A percentile compares a stretch with the other conserved stretches of the same genome.
These are phyloP conservation scores for Nyctereutes procyonoides DNA, from an alignment of 2,113 vertebrate species.

Conservation along the genomic window DNA sequence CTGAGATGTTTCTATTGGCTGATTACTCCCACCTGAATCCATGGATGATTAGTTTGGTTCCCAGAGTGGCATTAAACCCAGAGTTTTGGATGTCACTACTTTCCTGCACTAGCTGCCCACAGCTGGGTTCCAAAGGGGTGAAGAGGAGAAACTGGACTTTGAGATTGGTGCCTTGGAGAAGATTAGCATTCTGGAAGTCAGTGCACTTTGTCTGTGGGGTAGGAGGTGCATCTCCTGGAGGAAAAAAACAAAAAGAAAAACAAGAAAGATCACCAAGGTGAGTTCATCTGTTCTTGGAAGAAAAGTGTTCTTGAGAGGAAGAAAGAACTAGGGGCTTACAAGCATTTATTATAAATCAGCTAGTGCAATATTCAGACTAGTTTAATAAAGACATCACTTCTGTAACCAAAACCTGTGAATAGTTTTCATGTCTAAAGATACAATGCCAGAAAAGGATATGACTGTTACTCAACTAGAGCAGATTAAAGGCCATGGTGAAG, in stretches of 20 bases:
- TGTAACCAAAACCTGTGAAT: neutral
- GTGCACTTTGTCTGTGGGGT: slow-evolving; percentile 69
- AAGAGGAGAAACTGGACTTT: slow-evolving; percentile 93
- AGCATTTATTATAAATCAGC: neutral
- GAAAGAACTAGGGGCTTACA: neutral
- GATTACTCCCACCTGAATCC: slow-evolving; percentile 93
- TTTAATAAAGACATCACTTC: slow-evolving; percentile 14
- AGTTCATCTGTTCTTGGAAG: neutral
- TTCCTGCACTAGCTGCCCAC: slow-evolving; percentile 87
- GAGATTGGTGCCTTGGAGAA: slow-evolving; percentile 84
- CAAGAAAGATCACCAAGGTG: neutral
- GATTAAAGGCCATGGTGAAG: neutral
- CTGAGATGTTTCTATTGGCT: neutral
- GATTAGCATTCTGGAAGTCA: slow-evolving; percentile 85
- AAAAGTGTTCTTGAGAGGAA: neutral
- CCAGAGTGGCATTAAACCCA: slow-evolving; percentile 89
- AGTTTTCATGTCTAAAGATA: slow-evolving; percentile 1
- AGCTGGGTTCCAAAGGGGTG: slow-evolving; percentile 86
- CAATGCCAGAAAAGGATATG: neutral
- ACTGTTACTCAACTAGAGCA: neutral
- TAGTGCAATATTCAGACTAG: neutral
- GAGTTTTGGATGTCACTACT: slow-evolving; percentile 80
- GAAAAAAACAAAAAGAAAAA: slow-evolving; percentile 19
- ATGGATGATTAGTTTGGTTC: slow-evolving; percentile 95
- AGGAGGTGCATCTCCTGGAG: slow-evolving; percentile 58